phyloP scores from a whole-genome alignment of 2,888 invertebrate species.

The Cheilosia variabilis region DNA sequence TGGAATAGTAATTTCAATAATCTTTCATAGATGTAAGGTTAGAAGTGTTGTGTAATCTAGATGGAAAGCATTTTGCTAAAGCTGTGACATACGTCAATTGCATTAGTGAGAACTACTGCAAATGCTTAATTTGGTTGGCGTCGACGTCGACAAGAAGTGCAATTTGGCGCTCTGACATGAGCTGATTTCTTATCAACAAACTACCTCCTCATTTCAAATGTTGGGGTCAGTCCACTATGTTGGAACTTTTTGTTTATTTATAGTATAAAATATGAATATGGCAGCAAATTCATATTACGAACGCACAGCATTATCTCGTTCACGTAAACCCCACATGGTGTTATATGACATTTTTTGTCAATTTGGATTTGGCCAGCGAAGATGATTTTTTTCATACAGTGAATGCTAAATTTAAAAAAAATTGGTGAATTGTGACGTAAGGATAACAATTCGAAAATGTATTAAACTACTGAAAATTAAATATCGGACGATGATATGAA shows the following conservation, averaged over 20 bases:
- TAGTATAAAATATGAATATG: constrained; percentile 11
- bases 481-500: neutral
- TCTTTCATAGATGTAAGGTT: constrained; percentile 80
- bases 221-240: constrained; percentile 13
- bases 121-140: constrained; percentile 11
- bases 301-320: constrained; percentile 11
- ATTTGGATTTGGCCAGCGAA: neutral
- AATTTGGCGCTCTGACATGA: constrained; percentile 3
- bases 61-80: constrained; percentile 59
- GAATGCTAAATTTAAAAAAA: neutral
- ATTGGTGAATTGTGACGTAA: constrained; percentile 15
- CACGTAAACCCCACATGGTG: constrained; percentile 30
- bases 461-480: neutral
- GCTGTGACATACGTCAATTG: constrained; percentile 63
- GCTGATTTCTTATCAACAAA: constrained; percentile 55
- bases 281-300: neutral
- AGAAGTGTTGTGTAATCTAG: constrained; percentile 83
- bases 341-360: constrained; percentile 1
- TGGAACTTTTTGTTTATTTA: constrained; percentile 34
- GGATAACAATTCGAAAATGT: neutral
- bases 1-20: constrained; percentile 12
- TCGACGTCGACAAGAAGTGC: neutral
- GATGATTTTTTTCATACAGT: neutral
- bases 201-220: neutral
- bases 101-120: constrained; percentile 29